Evolutionary conservation across 2,797 vertebrate species (phyloP).

Genomic region (Neosalanx taihuensis): DNA sequence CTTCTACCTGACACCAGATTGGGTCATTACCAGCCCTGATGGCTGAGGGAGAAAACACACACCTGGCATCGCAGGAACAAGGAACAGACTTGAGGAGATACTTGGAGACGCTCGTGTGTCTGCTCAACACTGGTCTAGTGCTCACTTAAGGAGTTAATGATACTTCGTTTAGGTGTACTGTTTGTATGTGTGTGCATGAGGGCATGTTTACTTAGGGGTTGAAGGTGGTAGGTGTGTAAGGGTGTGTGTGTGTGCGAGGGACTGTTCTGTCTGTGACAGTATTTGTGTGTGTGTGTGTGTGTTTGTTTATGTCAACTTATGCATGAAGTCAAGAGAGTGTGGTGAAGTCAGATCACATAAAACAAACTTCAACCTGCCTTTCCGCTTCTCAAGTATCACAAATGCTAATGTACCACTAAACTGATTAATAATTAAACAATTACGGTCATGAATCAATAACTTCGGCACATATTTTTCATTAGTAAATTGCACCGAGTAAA

Average conservation of each 20-base stretch:
- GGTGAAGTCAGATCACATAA: slow-evolving; percentile 60
- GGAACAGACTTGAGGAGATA: background rate
- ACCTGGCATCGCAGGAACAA: slow-evolving; percentile 42
- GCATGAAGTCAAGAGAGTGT: background rate
- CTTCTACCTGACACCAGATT: slow-evolving; percentile 62
- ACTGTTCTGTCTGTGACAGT: too few species aligned
- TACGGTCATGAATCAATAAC: slow-evolving; percentile 99
- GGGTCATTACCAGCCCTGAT: slow-evolving; percentile 64
- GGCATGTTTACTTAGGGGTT: background rate
- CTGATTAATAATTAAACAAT: slow-evolving; percentile 99
- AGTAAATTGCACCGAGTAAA: slow-evolving; percentile 99
- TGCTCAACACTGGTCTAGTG: background rate
- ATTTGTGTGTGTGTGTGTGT: background rate
- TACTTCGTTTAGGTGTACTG: too few species aligned
- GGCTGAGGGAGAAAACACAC: slow-evolving; percentile 64
- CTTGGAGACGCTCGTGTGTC: too few species aligned
- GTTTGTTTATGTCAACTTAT: background rate
- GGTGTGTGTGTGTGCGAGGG: background rate
- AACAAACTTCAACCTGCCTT: slow-evolving; percentile 87
- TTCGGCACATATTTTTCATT: slow-evolving; percentile 98
- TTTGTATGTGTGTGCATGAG: too few species aligned
- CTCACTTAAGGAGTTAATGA: too few species aligned
- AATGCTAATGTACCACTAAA: slow-evolving; percentile 99
- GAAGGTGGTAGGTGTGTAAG: background rate
- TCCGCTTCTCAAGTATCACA: slow-evolving; percentile 91